Conservation (phyloP, 92 coral and sea anemone genomes). For the Zoanthus gigantus region DNA sequence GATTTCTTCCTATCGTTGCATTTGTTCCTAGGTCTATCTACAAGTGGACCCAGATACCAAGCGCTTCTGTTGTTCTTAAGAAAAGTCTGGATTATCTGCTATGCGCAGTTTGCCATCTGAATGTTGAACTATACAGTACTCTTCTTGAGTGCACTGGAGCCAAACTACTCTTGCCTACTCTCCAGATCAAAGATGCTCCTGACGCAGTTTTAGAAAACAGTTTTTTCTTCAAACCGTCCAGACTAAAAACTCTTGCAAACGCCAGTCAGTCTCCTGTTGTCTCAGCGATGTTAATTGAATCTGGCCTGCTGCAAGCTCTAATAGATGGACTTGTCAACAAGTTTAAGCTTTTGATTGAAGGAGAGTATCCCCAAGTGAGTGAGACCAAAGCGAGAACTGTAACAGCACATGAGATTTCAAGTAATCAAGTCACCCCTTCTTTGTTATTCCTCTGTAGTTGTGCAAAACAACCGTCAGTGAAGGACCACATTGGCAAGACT, state of each 20-base stretch:
- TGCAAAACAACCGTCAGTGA: slow-evolving; percentile 76
- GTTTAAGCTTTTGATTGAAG: slow-evolving; percentile 54
- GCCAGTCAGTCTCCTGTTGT: slow-evolving; percentile 75
- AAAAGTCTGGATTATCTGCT: slow-evolving; percentile 86
- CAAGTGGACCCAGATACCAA: slow-evolving; percentile 78
- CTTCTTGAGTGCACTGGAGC: slow-evolving; percentile 80
- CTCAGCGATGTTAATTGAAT: slow-evolving; percentile 70
- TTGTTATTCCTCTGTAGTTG: slow-evolving; percentile 80
- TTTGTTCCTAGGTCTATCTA: slow-evolving; percentile 68
- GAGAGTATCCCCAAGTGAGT: not conserved
- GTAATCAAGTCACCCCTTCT: slow-evolving; percentile 71
- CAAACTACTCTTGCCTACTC: slow-evolving; percentile 51
- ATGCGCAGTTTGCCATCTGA: slow-evolving; percentile 79
- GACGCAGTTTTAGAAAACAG: slow-evolving; percentile 26
- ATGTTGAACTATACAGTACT: slow-evolving; percentile 70
- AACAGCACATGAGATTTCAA: slow-evolving; percentile 9
- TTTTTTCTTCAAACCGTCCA: slow-evolving; percentile 56
- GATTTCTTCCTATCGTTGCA: not conserved
- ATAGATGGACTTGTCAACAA: slow-evolving; percentile 62
- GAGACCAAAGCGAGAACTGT: not conserved
- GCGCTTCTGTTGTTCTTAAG: slow-evolving; percentile 74
- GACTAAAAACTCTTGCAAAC: slow-evolving; percentile 72
- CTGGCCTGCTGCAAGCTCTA: slow-evolving; percentile 73
- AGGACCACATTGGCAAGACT: slow-evolving; percentile 81
- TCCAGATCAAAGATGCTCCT: slow-evolving; percentile 47